Evolutionary conservation across 2,797 vertebrate species (phyloP).

Genomic region (Eremophila alpestris): DNA sequence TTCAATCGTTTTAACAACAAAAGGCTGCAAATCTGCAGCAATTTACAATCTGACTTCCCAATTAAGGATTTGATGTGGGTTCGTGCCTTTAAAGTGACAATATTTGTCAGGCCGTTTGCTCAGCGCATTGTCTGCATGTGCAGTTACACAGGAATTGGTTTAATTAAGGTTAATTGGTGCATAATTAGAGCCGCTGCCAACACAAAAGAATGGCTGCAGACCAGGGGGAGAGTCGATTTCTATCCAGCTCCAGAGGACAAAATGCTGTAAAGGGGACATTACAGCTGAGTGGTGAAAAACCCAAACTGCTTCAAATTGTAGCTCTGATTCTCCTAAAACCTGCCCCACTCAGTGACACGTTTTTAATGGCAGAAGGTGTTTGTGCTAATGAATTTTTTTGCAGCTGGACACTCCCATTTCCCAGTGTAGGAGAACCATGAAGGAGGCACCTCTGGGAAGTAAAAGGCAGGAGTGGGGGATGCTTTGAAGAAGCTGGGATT

Average conservation of each 20-base stretch:
- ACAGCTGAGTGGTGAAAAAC: neutral
- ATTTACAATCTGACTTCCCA: slow-evolving; percentile 57
- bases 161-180: slow-evolving; percentile 76
- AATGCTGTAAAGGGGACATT: neutral
- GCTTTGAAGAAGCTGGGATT: neutral
- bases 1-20: slow-evolving; percentile 30
- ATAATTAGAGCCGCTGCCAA: slow-evolving; percentile 66
- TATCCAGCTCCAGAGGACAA: slow-evolving; percentile 48
- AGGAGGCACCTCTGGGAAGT: neutral
- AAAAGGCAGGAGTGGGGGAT: neutral
- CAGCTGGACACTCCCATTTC: neutral
- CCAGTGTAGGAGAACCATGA: rapidly evolving
- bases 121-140: slow-evolving; percentile 64
- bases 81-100: slow-evolving; percentile 70
- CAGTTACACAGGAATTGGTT: slow-evolving; percentile 66
- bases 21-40: slow-evolving; percentile 42
- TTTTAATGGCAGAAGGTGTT: neutral
- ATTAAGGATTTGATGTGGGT: slow-evolving; percentile 61
- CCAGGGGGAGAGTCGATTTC: slow-evolving; percentile 19
- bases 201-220: slow-evolving; percentile 62
- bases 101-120: slow-evolving; percentile 73
- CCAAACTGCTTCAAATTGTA: neutral
- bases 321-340: neutral
- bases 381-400: neutral
- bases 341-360: neutral